Conservation (phyloP, 2,113 vertebrate genomes). For the Amphiprion percula region DNA sequence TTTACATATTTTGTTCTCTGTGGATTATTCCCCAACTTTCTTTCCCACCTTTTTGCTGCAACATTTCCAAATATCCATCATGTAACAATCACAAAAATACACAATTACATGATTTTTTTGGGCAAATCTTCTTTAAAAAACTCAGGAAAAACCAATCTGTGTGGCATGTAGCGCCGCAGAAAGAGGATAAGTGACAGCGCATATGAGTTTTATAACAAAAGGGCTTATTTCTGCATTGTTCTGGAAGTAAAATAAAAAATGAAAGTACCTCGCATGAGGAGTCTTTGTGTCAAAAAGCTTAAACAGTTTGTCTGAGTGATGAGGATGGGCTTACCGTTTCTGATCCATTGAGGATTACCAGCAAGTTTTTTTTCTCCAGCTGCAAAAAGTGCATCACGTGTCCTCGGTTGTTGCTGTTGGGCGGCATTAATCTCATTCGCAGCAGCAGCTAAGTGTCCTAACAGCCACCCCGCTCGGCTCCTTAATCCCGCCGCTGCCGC, state of each 20-base stretch:
- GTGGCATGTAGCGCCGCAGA: constrained; percentile 37
- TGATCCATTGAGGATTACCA: constrained; percentile 77
- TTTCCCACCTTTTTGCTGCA: background rate
- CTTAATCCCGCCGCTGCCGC: constrained; percentile 61
- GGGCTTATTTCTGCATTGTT: constrained; percentile 62
- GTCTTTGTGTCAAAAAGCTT: constrained; percentile 59
- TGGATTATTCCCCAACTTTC: background rate
- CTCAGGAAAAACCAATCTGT: constrained; percentile 63
- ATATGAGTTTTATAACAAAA: constrained; percentile 69
- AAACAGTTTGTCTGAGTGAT: constrained; percentile 55
- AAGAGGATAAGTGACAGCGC: constrained; percentile 63
- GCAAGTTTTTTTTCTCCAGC: constrained; percentile 55
- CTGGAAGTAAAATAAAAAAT: constrained; percentile 24
- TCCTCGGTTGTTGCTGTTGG: constrained; percentile 54
- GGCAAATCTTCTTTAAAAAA: constrained; percentile 71
- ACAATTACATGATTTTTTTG: constrained; percentile 50
- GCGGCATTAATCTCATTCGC: constrained; percentile 72
- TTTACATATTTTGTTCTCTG: no score
- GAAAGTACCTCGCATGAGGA: constrained; percentile 27
- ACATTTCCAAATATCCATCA: background rate
- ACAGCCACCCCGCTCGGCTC: constrained; percentile 48
- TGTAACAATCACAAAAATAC: constrained; percentile 54
- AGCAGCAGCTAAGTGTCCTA: constrained; percentile 66
- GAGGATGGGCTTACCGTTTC: constrained; percentile 48
- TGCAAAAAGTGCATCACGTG: constrained; percentile 70